Percentiles rank a stretch among this genome's conserved stretches.
phyloP scores from a whole-genome alignment of 2,113 vertebrate species.

The Sus scrofa region T2T-Sscrofa CM000817.6:122850001-122850500 shows the following conservation, averaged over 20 bases:
- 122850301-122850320: background rate
- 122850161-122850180: background rate
- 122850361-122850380: slow-evolving; percentile 41
- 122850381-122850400: background rate
- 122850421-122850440: background rate
- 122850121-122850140: no score
- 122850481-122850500: slow-evolving; percentile 59
- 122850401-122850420: background rate
- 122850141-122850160: background rate
- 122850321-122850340: background rate
- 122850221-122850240: background rate
- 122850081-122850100: no score
- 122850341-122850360: background rate
- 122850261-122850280: background rate
- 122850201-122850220: background rate
- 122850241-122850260: background rate
- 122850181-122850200: background rate
- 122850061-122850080: no score
- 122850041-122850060: no score
- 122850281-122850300: background rate
- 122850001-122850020: no score
- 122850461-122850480: background rate
- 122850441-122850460: slow-evolving; percentile 26
- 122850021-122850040: no score
- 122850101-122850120: no score